phyloP scores from a whole-genome alignment of 2,888 invertebrate genomes.

The Chaetogeoica ovagalla region DNA sequence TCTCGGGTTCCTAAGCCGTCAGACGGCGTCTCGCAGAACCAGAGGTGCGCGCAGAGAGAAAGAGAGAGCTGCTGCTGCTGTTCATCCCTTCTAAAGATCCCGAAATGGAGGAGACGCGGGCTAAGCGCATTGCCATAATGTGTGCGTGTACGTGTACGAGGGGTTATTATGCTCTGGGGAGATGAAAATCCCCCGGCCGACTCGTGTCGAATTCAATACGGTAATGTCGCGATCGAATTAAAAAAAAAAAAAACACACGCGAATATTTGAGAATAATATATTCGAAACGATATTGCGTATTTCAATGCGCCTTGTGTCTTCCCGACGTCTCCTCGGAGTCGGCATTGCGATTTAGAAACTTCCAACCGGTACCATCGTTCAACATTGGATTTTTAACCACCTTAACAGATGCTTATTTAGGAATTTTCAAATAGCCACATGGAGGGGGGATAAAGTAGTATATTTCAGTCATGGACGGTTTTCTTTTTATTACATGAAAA shows the following conservation, averaged over 20 bases:
- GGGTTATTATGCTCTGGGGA: constrained; percentile 33
- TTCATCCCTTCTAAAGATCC: neutral
- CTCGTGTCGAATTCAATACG: constrained; percentile 26
- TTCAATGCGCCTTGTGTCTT: neutral
- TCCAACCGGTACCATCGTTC: too few relatives aligned
- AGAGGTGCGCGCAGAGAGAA: neutral
- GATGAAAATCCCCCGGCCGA: neutral
- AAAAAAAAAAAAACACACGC: constrained; percentile 22
- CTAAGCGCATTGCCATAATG: constrained; percentile 32
- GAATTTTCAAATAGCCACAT: too few relatives aligned
- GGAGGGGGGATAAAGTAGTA: too few relatives aligned
- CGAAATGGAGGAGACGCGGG: neutral
- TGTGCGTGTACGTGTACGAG: neutral
- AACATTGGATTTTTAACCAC: too few relatives aligned
- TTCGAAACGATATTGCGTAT: constrained; percentile 6
- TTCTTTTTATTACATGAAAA: too few relatives aligned
- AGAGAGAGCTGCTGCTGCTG: too few relatives aligned
- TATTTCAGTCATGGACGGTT: too few relatives aligned
- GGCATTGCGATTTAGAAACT: too few relatives aligned
- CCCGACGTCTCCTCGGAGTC: too few relatives aligned
- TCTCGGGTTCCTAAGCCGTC: constrained; percentile 39
- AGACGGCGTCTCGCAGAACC: neutral
- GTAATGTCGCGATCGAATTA: constrained; percentile 34
- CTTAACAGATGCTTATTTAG: too few relatives aligned
- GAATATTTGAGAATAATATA: constrained; percentile 24